Conservation (phyloP, 2,888 invertebrate species). For the Melolontha melolontha region DNA sequence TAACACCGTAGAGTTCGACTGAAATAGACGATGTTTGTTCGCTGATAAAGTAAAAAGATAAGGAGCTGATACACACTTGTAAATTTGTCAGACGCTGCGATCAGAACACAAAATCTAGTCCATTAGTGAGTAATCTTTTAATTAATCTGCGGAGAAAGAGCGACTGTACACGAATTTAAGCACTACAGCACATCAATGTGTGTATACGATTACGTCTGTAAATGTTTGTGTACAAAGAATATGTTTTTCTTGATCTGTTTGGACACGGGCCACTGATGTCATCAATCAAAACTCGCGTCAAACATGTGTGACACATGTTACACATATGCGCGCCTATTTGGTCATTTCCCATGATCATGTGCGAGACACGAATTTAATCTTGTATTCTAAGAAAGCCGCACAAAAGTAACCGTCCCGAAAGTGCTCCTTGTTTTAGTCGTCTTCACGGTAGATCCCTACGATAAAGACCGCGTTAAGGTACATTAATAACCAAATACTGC, state of each 20-base stretch:
- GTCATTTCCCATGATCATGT: constrained; percentile 52
- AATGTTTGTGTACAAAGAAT: constrained; percentile 1
- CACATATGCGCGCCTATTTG: constrained; percentile 54
- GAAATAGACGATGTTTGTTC: constrained; percentile 28
- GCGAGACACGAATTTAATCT: constrained; percentile 36
- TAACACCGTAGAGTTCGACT: constrained; percentile 25
- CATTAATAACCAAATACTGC: constrained; percentile 37
- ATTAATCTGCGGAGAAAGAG: constrained; percentile 37
- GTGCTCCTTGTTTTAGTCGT: constrained; percentile 7
- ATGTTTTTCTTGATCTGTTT: constrained; percentile 43
- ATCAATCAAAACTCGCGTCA: constrained; percentile 56
- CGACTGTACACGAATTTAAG: constrained; percentile 37
- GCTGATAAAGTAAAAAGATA: constrained; percentile 38
- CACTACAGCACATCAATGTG: constrained; percentile 23
- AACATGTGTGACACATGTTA: constrained; percentile 54
- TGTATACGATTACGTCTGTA: constrained; percentile 3
- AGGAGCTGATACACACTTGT: constrained; percentile 32
- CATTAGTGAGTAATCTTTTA: constrained; percentile 38
- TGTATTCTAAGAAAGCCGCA: constrained; percentile 33
- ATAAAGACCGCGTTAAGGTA: constrained; percentile 32
- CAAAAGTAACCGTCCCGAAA: constrained; percentile 16
- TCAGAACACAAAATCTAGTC: constrained; percentile 39
- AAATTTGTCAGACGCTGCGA: constrained; percentile 35
- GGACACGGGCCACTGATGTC: constrained; percentile 60
- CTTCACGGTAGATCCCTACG: constrained; percentile 28